These are phyloP conservation scores for Alcedo quadribrachys DNA, from an alignment of 2,797 vertebrate genomes.

Conservation along the genomic window DNA sequence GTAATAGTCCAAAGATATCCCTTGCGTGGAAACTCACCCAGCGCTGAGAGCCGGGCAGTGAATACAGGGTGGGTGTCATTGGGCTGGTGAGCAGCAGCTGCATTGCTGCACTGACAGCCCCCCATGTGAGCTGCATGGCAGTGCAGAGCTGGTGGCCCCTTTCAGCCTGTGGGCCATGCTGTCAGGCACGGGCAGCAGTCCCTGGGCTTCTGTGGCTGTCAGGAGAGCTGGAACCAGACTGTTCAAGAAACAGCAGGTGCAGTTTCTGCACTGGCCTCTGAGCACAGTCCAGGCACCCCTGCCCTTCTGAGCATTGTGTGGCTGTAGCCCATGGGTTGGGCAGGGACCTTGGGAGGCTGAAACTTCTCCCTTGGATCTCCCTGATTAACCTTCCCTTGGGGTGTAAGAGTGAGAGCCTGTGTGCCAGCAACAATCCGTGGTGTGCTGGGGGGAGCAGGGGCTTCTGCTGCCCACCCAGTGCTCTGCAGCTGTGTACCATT, in stretches of 20 bases:
- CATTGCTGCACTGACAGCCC: neutral
- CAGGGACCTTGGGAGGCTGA: accelerated
- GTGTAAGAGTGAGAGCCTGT: neutral
- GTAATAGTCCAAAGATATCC: constrained; percentile 75
- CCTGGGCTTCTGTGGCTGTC: neutral
- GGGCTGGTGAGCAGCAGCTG: neutral
- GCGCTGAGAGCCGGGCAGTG: neutral
- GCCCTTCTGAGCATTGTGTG: neutral
- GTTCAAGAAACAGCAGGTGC: neutral
- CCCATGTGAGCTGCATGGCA: neutral
- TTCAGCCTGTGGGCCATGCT: neutral
- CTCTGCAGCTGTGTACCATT: neutral
- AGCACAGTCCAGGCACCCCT: neutral
- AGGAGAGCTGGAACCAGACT: neutral
- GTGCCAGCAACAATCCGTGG: neutral
- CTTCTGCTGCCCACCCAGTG: neutral
- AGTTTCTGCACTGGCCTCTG: accelerated
- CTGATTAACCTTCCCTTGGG: neutral
- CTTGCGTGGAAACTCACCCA: constrained; percentile 12
- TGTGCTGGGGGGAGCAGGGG: neutral
- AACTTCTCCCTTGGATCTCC: neutral
- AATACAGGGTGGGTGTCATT: neutral
- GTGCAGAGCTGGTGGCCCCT: accelerated
- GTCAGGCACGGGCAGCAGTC: neutral
- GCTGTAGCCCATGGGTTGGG: neutral